These are phyloP conservation scores for Endomychus coccineus DNA, from an alignment of 2,888 invertebrate genomes.

Conservation along the genomic window DNA sequence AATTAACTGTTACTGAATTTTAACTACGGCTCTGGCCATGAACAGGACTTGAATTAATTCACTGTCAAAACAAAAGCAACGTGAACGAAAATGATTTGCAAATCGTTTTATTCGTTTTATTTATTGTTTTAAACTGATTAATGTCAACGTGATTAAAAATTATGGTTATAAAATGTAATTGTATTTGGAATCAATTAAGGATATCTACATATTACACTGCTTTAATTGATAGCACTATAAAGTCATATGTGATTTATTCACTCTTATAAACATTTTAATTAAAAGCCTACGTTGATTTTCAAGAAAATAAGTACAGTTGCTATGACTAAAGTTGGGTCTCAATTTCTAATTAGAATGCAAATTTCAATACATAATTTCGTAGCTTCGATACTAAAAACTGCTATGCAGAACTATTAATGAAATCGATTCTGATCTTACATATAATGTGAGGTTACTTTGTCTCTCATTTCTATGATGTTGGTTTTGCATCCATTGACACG, in stretches of 20 bases:
- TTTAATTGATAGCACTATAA: constrained; percentile 14
- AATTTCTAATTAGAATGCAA: too few species aligned
- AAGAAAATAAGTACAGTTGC: too few species aligned
- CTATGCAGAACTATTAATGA: too few species aligned
- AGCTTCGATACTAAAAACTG: too few species aligned
- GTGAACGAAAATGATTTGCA: constrained; percentile 32
- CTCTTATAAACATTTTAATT: too few species aligned
- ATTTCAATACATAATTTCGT: too few species aligned
- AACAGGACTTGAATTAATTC: constrained; percentile 33
- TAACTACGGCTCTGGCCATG: constrained; percentile 25
- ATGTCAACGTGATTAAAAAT: constrained; percentile 31
- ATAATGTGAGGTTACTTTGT: too few species aligned
- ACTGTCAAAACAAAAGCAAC: constrained; percentile 33
- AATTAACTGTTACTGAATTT: constrained; percentile 34
- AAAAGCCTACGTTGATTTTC: not conserved
- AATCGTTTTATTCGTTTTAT: constrained; percentile 32
- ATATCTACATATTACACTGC: constrained; percentile 14
- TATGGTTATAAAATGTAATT: constrained; percentile 17
- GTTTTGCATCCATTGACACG: too few species aligned
- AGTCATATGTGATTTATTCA: too few species aligned
- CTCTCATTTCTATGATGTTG: too few species aligned
- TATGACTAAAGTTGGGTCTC: too few species aligned
- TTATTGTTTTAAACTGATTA: constrained; percentile 32
- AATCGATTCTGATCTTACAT: too few species aligned
- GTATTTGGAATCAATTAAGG: constrained; percentile 13